Evolutionary conservation across 2,888 invertebrate genomes (phyloP).

Genomic region (Trichogramma evanescens): DNA sequence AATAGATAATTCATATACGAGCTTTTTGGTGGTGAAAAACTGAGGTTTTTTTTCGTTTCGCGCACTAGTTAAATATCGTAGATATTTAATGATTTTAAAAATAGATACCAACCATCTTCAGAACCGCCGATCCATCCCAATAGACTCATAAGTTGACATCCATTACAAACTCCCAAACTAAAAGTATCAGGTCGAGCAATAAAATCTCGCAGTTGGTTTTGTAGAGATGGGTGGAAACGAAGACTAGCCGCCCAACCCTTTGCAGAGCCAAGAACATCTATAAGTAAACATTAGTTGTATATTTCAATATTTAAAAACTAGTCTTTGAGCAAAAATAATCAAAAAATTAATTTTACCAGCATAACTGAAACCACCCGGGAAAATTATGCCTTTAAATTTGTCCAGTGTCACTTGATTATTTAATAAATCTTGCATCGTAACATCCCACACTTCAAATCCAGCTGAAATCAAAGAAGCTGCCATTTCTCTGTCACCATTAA

Average conservation of each 20-base stretch:
- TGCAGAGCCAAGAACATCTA: conserved; percentile 91
- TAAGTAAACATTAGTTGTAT: conserved; percentile 22
- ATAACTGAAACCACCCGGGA: conserved; percentile 98
- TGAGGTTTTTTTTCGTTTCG: not conserved
- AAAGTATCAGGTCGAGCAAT: conserved; percentile 71
- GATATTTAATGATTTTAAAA: not conserved
- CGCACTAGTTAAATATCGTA: not conserved
- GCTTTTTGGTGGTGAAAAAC: not conserved
- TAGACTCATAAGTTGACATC: conserved; percentile 91
- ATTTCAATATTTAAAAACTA: not conserved
- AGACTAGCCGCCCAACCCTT: conserved; percentile 97
- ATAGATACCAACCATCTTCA: conserved; percentile 21
- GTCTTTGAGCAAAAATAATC: not conserved
- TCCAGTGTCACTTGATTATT: conserved; percentile 65
- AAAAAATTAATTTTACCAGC: conserved; percentile 58
- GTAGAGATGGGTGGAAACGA: conserved; percentile 69
- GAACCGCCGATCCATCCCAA: conserved; percentile 79
- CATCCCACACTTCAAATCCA: conserved; percentile 87
- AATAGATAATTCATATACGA: not conserved
- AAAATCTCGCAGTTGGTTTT: conserved; percentile 72
- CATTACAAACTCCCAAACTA: conserved; percentile 96
- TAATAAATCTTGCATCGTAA: conserved; percentile 87
- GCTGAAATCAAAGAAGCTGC: conserved; percentile 80
- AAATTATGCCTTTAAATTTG: conserved; percentile 80
- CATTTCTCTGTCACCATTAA: conserved; percentile 97